Evolutionary conservation across 2,888 invertebrate species (phyloP).

Genomic region (Druceiella hillmani): DNA sequence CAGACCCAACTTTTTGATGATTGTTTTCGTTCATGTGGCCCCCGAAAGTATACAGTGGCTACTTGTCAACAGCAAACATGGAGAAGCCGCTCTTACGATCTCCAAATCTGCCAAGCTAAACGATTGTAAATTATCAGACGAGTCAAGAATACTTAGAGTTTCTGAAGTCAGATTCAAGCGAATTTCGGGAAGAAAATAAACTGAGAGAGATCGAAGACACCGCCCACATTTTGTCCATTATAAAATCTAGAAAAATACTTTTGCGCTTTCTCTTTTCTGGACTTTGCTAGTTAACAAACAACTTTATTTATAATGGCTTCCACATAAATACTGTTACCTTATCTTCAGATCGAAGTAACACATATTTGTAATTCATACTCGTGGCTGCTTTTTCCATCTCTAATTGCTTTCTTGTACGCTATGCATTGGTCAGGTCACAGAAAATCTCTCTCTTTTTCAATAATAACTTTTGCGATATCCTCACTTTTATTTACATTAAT

Average conservation of each 20-base stretch:
- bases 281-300: constrained; percentile 60
- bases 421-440: constrained; percentile 50
- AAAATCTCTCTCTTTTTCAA: constrained; percentile 41
- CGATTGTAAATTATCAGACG: neutral
- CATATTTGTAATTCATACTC: constrained; percentile 46
- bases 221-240: neutral
- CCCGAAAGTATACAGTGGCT: constrained; percentile 1
- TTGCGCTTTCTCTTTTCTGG: constrained; percentile 41
- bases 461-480: too few relatives aligned
- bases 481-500: constrained; percentile 51
- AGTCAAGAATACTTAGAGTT: neutral
- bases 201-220: neutral
- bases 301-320: constrained; percentile 62
- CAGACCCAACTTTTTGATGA: neutral
- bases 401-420: constrained; percentile 45
- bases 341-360: constrained; percentile 53
- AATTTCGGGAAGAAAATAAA: neutral
- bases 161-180: neutral
- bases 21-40: neutral
- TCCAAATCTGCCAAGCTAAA: neutral
- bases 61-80: neutral
- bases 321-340: constrained; percentile 59
- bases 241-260: neutral
- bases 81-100: neutral
- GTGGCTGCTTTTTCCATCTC: constrained; percentile 47